phyloP scores from a whole-genome alignment of 1,140 invertebrate genomes.

The Sinella curviseta region DNA sequence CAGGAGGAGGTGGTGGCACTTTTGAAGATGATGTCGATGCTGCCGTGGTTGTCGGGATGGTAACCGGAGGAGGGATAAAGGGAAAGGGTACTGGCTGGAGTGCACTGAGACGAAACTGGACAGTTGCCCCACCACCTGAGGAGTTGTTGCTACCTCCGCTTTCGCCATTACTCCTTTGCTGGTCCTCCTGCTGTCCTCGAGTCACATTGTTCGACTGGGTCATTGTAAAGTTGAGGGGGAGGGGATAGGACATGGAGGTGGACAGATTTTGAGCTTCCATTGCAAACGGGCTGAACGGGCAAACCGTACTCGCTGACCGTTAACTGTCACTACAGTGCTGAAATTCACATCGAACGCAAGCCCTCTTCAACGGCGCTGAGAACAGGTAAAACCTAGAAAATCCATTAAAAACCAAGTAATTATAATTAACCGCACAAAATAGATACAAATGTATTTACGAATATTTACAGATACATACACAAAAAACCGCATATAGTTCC shows the following conservation, averaged over 20 bases:
- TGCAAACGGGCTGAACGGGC: too few relatives aligned
- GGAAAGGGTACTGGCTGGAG: neutral
- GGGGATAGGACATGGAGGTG: neutral
- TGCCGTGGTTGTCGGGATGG: neutral
- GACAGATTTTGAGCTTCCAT: neutral
- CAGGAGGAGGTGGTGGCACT: neutral
- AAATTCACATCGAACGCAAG: too few relatives aligned
- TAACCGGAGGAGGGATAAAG: neutral
- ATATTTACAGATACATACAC: too few relatives aligned
- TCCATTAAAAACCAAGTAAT: too few relatives aligned
- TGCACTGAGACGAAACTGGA: neutral
- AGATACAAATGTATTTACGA: too few relatives aligned
- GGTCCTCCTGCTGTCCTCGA: neutral
- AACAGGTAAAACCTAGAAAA: too few relatives aligned
- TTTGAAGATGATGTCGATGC: neutral
- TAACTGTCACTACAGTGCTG: too few relatives aligned
- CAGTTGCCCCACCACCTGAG: neutral
- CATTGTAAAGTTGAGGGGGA: neutral
- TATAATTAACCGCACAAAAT: too few relatives aligned
- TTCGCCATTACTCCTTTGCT: neutral
- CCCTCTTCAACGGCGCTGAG: too few relatives aligned
- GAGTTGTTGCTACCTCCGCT: neutral
- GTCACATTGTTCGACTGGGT: neutral
- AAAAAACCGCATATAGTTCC: too few relatives aligned
- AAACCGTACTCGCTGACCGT: too few relatives aligned